Evolutionary conservation across 2,113 vertebrate species (phyloP).

Genomic region (Lontra canadensis): DNA sequence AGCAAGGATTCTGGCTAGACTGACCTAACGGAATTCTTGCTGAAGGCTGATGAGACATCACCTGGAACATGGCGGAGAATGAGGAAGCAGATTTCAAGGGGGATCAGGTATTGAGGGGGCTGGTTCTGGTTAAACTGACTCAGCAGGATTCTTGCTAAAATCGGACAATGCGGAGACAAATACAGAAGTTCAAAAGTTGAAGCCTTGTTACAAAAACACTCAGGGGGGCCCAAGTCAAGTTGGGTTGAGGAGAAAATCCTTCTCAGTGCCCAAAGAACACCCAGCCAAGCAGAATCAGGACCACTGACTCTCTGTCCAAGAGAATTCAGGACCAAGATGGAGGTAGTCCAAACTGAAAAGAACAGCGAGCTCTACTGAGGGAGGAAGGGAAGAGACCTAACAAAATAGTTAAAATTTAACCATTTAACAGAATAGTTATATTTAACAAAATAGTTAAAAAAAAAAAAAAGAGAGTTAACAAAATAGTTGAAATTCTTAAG

Average conservation of each 20-base stretch:
- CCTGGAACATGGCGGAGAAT: not conserved
- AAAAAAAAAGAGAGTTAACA: too few species aligned
- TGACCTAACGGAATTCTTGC: not conserved
- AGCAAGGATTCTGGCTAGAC: not conserved
- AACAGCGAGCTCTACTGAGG: rapidly evolving
- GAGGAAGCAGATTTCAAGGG: not conserved
- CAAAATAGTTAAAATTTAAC: too few species aligned
- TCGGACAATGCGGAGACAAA: not conserved
- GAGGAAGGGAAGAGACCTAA: not conserved
- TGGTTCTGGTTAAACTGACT: not conserved
- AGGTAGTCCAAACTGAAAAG: not conserved
- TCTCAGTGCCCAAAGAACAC: not conserved
- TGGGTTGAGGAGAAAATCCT: not conserved
- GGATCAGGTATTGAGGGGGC: not conserved
- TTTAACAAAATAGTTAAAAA: not conserved
- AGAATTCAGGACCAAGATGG: not conserved
- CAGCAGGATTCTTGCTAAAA: not conserved
- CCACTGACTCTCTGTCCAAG: not conserved
- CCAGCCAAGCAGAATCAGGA: not conserved
- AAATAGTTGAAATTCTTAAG: not conserved
- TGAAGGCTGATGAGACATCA: not conserved
- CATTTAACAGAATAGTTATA: not conserved
- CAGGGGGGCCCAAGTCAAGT: not conserved
- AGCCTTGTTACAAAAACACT: not conserved
- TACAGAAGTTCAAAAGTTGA: not conserved